Conservation (phyloP, 1,140 invertebrate genomes). For the Polypedilum vanderplanki region DNA sequence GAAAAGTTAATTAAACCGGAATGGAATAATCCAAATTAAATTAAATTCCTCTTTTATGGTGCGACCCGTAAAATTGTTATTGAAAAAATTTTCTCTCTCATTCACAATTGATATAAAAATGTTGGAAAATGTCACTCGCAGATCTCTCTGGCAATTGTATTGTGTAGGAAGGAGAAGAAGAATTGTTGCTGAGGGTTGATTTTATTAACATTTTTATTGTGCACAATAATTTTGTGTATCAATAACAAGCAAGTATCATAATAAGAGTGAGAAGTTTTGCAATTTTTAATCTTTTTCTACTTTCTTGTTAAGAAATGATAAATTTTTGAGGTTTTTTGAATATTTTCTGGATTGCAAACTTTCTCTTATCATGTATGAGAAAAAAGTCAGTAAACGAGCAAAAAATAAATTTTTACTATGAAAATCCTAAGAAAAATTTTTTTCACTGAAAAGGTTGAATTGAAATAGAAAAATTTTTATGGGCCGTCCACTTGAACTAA, state of each 20-base stretch:
- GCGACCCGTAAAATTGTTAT: conserved; percentile 20
- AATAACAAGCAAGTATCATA: conserved; percentile 7
- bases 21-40: conserved; percentile 25
- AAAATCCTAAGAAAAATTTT: not conserved
- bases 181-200: not conserved
- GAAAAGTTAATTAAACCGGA: conserved; percentile 4
- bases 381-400: not conserved
- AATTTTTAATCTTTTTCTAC: too few species aligned
- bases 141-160: not conserved
- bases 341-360: too few species aligned
- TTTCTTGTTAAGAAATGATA: too few species aligned
- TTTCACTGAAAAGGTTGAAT: not conserved
- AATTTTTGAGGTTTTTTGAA: too few species aligned
- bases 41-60: conserved; percentile 24
- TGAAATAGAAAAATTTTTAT: not conserved
- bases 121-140: conserved; percentile 9
- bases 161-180: not conserved
- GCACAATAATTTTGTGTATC: conserved; percentile 24
- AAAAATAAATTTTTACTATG: too few species aligned
- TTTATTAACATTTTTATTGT: conserved; percentile 29
- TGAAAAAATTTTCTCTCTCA: not conserved
- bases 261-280: not conserved
- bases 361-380: not conserved
- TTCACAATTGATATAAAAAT: conserved; percentile 18
- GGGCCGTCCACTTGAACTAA: not conserved